Evolutionary conservation across 2,797 vertebrate genomes (phyloP).

Genomic region (Crenuchus spilurus): DNA sequence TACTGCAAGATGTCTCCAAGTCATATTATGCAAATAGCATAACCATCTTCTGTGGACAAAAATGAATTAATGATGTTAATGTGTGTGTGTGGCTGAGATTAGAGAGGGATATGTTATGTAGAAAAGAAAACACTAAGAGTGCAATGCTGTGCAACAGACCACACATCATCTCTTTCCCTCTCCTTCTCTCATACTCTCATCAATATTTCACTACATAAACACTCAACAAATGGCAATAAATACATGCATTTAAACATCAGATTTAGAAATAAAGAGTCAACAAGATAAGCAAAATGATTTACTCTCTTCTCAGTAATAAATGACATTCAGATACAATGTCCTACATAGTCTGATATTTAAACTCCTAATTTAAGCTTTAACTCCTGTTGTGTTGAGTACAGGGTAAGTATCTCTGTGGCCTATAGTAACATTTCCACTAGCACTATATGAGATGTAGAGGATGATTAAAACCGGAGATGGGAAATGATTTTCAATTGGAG

Average conservation of each 20-base stretch:
- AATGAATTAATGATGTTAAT: conserved; percentile 62
- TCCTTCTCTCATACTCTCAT: conserved; percentile 14
- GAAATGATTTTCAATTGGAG: conserved; percentile 2
- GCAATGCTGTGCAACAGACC: background rate
- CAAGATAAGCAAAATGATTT: background rate
- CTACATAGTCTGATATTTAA: background rate
- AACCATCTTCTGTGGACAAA: conserved; percentile 47
- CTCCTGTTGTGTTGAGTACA: background rate
- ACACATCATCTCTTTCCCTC: background rate
- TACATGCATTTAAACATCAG: background rate
- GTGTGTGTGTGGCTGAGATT: conserved; percentile 20
- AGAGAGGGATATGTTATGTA: conserved; percentile 44
- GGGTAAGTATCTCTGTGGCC: background rate
- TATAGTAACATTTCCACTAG: background rate
- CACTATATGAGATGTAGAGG: background rate
- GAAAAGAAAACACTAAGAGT: conserved; percentile 25
- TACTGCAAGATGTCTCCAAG: conserved; percentile 14
- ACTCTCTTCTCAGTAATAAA: background rate
- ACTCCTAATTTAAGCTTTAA: background rate
- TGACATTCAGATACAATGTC: background rate
- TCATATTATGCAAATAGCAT: conserved; percentile 50
- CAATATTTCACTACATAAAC: conserved; percentile 32
- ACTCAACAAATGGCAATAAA: conserved; percentile 10
- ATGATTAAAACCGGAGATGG: background rate
- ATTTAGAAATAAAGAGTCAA: conserved; percentile 17